phyloP scores from a whole-genome alignment of 30 jellyfish, hydroid and myxozoan species.

The Hydractinia symbiolongicarpus region DNA sequence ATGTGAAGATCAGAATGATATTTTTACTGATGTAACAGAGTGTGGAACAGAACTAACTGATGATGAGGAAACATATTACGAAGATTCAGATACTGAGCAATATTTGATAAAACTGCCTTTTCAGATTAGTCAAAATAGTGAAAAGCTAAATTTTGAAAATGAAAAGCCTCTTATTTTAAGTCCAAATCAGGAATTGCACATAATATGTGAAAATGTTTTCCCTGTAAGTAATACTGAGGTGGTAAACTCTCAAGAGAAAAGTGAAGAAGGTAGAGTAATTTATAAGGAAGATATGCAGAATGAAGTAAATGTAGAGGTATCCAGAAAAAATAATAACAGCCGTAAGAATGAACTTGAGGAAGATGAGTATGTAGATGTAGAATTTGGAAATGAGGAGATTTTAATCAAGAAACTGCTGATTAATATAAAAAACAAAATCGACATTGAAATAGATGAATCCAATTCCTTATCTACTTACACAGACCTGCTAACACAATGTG shows the following conservation, averaged over 20 bases:
- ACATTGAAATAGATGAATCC: too few species aligned
- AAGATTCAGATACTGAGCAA: not conserved
- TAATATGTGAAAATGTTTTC: not conserved
- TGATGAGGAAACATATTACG: not conserved
- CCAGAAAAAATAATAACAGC: not conserved
- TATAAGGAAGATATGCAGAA: not conserved
- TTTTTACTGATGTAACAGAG: not conserved
- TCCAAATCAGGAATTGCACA: not conserved
- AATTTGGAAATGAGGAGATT: not conserved
- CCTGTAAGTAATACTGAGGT: not conserved
- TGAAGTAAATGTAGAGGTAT: not conserved
- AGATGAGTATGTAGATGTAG: conserved; percentile 14
- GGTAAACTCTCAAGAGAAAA: not conserved
- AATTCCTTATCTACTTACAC: too few species aligned
- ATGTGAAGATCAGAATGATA: not conserved
- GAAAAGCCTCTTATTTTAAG: not conserved
- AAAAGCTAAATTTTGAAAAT: conserved; percentile 1
- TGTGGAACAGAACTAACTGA: not conserved
- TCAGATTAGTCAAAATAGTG: not conserved
- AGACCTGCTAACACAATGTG: not conserved
- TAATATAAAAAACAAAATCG: conserved; percentile 3
- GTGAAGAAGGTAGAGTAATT: not conserved
- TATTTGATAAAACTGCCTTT: too few species aligned
- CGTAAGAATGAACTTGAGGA: not conserved
- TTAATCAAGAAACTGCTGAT: not conserved